Evolutionary conservation across 1,140 invertebrate species (phyloP), one percentile per base, ranked within the genome.

Genomic region (Musca vetustissima): DNA sequence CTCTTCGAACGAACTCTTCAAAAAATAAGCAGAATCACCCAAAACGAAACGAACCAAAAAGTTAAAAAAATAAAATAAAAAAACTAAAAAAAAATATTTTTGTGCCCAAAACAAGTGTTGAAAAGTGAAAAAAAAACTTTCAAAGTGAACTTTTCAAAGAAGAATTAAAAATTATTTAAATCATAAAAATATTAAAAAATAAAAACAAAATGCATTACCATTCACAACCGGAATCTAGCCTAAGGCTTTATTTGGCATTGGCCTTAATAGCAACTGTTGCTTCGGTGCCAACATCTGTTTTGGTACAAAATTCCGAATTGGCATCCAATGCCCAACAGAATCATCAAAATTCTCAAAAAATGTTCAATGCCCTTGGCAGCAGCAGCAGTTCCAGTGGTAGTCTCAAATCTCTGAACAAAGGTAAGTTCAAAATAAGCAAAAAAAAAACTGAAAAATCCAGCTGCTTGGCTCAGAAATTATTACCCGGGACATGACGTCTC

Each of bases 231-330:
- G 17, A 61, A 28, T 22, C 28, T 21, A 25, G 8, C 68, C 28
- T 61, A 9, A 55, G 71, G 57, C 50, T 74, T 32, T 68, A 74
- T 32, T 57, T 71, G 47, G 47, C 75, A 57, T 24, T 75, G 15
- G 43, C 72, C 22, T 47, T 67, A 25, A 69, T 78, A 64, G 70
- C 64, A n/a, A 67, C 71, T 69, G 74, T 73, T 32, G 64, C 59
- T 47, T 75, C 78, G 0, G 78, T 80, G 73, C 78, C 78, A 69
- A 73, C 78, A 52, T 80, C 78, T 59, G 78, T 80, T 22, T 69
- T 80, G n/a, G 78, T 78, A 68, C 78, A 80, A 66, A 80, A 80
- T 65, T 76, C 78, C 7, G 78, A 80, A 71, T 70, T 80, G 9
- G 74, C 76, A 47, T 78, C 78, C 49, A 80, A 64, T 64, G 61